Base-by-base conservation (phyloP, 2,113 vertebrate genomes). In the Tonatia bakeri region DNA sequence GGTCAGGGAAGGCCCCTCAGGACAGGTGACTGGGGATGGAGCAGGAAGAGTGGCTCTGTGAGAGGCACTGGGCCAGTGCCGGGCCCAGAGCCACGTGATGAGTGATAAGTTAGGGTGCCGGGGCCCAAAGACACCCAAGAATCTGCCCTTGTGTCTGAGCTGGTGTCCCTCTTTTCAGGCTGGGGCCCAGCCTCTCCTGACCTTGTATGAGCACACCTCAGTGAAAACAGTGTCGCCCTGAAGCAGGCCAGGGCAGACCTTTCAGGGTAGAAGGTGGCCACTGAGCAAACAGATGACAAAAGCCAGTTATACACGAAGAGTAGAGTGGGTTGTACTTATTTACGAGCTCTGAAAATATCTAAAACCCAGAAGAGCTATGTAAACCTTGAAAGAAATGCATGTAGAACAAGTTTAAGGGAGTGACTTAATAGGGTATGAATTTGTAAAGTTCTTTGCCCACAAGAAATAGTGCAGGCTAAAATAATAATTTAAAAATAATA, bases 401-500 rank as follows among this genome's bases (percentile, higher is more conserved):
- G 70, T 69, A 84, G 26, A 87, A 70, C 7, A 47, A 36, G 70
- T 64, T 59, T 47, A 81, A 95, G 59, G 64, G 50, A 31, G 10
- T 26, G 61, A 52, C 38, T 87, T 61, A 38, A 6, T 40, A 72
- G 45, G 38, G 84, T 50, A 47, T 65, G 45, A 67, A 36, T 87
- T 54, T 80, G 26, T 43, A 33, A 75, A 73, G 36, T 56, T 28
- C 14, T 85, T 95, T 76, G 47, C 45, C 11, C 45, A 33, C 10
- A 83, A 59, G 45, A 64, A 40, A 43, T 10, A 69, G n/a, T 40
- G 28, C 22, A 28, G 43, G 69, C 26, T 96, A 76, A 65, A 92
- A 72, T 69, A 64, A 87, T 76, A 50, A 76, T 88, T 56, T 22
- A 47, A 45, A 84, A 83, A 76, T n/a, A 76, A 50, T 54, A 86